A percentile compares a stretch with the other conserved stretches of the same genome.
phyloP scores from a whole-genome alignment of 2,797 vertebrate genomes.

The Poliocrania exsul region DNA sequence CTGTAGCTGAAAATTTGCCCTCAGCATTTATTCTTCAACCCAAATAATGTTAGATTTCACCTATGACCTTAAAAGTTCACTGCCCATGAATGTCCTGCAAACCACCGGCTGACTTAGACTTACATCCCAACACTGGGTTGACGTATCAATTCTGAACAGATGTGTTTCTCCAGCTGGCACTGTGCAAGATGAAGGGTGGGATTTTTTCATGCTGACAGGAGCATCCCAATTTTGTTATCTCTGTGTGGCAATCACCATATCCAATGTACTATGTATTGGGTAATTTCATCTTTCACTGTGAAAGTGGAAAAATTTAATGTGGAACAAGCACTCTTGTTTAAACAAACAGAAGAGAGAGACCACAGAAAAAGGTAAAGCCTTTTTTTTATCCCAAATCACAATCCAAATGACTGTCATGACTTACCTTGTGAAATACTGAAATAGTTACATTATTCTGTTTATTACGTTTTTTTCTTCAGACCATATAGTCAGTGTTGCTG shows the following conservation, averaged over 20 bases:
- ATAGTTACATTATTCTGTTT: not conserved
- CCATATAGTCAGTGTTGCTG: not conserved
- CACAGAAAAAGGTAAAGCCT: rapidly evolving
- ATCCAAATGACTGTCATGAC: not conserved
- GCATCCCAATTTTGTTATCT: not conserved
- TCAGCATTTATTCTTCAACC: not conserved
- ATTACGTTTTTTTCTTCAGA: not conserved
- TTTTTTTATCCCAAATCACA: not conserved
- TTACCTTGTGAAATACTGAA: not conserved
- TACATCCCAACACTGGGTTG: not conserved
- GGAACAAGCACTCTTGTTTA: not conserved
- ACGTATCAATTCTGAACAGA: not conserved
- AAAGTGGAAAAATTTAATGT: rapidly evolving
- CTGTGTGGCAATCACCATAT: not conserved
- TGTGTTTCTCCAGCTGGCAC: not conserved
- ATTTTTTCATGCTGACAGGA: not conserved
- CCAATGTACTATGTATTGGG: not conserved
- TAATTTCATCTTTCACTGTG: not conserved
- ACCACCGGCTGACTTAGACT: not conserved
- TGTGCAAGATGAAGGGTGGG: not conserved
- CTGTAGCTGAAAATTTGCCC: not conserved
- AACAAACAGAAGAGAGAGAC: not conserved
- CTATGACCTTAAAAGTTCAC: not conserved
- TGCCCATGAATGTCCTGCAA: not conserved
- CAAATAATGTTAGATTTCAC: not conserved